phyloP scores from a whole-genome alignment of 2,113 vertebrate species.

The Bufo gargarizans region DNA sequence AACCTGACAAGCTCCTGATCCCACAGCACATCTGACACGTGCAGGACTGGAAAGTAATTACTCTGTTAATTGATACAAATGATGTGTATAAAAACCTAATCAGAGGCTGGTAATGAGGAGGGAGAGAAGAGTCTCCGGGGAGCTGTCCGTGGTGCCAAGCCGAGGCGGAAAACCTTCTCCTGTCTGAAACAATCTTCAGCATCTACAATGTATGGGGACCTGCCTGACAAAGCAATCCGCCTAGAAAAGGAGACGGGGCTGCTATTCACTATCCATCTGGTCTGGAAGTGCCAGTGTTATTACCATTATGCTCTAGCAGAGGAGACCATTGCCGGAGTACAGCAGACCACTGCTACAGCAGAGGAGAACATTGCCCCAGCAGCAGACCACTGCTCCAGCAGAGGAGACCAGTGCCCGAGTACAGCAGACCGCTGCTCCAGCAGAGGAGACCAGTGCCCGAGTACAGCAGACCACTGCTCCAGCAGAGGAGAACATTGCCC shows the following conservation, averaged over 20 bases:
- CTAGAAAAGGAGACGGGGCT: too few relatives aligned
- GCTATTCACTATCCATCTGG: too few relatives aligned
- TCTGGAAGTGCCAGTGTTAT: too few relatives aligned
- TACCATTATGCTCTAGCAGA: neutral
- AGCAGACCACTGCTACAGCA: neutral
- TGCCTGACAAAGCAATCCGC: neutral
- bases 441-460: neutral
- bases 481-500: neutral
- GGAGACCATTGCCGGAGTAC: neutral
- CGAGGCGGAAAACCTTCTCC: neutral
- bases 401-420: neutral
- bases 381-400: neutral
- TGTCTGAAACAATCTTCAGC: constrained; percentile 17
- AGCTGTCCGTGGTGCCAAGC: constrained; percentile 20
- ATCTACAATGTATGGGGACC: neutral
- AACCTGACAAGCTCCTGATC: neutral
- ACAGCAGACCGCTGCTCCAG: neutral
- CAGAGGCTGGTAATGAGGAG: constrained; percentile 17
- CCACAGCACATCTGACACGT: constrained; percentile 17
- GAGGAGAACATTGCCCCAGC: neutral
- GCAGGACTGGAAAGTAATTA: constrained; percentile 45
- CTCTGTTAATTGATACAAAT: constrained; percentile 51
- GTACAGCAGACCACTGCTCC: neutral
- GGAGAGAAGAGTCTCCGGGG: constrained; percentile 21
- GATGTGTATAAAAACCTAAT: constrained; percentile 48